Evolutionary conservation across 2,797 vertebrate genomes (phyloP).

Genomic region (Epinephelus malabaricus): DNA sequence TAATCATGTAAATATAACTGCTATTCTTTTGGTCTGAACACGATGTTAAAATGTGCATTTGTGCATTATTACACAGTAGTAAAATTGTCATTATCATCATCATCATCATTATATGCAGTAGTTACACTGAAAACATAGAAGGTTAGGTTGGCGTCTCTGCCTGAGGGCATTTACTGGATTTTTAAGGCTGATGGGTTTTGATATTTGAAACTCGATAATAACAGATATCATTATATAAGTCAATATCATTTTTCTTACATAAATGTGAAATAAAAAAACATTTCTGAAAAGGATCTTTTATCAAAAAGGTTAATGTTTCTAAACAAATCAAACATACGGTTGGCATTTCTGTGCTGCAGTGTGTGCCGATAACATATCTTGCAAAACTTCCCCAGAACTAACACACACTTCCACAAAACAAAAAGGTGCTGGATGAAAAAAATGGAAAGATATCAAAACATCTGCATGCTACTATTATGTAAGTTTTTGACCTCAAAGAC

Average conservation of each 20-base stretch:
- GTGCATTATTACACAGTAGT: neutral
- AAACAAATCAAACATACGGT: neutral
- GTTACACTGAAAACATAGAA: neutral
- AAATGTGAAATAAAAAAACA: neutral
- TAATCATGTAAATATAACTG: neutral
- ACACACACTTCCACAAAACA: neutral
- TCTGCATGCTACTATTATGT: neutral
- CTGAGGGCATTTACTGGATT: too few species aligned
- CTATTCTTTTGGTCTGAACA: neutral
- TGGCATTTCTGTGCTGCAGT: slow-evolving; percentile 5
- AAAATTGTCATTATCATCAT: neutral
- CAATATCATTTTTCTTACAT: neutral
- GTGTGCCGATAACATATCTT: neutral
- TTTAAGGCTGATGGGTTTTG: neutral
- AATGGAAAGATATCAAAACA: neutral
- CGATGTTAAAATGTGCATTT: slow-evolving; percentile 8
- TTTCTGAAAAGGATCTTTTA: neutral
- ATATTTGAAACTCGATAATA: neutral
- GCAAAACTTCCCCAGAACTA: neutral
- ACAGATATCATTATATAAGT: neutral
- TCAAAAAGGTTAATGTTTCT: neutral
- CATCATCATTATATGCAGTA: slow-evolving; percentile 1
- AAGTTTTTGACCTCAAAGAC: neutral
- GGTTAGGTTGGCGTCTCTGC: neutral
- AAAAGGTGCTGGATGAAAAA: neutral